Base-by-base conservation (phyloP, 2,888 invertebrate genomes). In the Drosophila fulvimacula region DNA sequence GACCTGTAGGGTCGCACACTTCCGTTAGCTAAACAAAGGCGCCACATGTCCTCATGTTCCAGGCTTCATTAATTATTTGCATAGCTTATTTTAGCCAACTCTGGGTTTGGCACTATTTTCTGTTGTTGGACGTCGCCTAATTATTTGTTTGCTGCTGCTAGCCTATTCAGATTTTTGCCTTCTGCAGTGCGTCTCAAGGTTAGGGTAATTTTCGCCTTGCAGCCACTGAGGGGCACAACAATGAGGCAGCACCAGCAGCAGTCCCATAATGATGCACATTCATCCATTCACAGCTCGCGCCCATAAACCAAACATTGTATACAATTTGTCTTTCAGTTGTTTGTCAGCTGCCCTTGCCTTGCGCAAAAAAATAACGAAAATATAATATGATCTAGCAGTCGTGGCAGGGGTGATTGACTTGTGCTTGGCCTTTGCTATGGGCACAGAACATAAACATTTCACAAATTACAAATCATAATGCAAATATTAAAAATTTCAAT, bases 1-100 rank as follows among this genome's bases (percentile, higher is more conserved):
- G 15, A 30, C 53, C 19, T 32, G 34, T 19, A 34, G 38, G 38
- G 49, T 9, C 3, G 30, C 36, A 17, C 34, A 73, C 84, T 81
- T 83, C 84, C 82, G 85, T 56, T 79, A 49, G 49, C 69, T 38
- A 84, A 83, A 73, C 70, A 79, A 69, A 64, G 82, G 82, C 82
- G 76, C 82, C 80, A 85, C 80, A 81, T 76, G 76, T 85, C 81
- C 82, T 64, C 70, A 68, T 67, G 63, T 61, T 46, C 69, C 72
- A 63, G 63, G 70, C 73, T 64, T 61, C 86, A 85, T 85, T 81
- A 82, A 85, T 82, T 79, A 86, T 82, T 81, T 79, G 64, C 73
- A 61, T 68, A 64, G 85, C 73, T 73, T 79, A 66, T 76, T 81
- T 82, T 70, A 56, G 76, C 36, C 46, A 46, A 60, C 56, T 58